These are phyloP conservation scores for Mellivora capensis DNA, from an alignment of 2,113 vertebrate species.

Conservation along the genomic window DNA sequence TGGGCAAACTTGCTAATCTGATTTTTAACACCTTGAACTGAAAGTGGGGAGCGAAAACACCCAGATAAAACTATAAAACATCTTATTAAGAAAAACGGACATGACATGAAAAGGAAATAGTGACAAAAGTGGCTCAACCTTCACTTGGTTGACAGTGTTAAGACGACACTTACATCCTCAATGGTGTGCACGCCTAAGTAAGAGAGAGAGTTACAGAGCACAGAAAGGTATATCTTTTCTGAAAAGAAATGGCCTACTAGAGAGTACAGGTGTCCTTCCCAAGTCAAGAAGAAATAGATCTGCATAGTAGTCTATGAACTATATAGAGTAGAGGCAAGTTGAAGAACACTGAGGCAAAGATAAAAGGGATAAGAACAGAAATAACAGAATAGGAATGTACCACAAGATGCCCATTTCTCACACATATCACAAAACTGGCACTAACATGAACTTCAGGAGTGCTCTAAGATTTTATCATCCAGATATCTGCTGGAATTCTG, in stretches of 20 bases:
- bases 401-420: background rate
- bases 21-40: slow-evolving; percentile 10
- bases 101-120: background rate
- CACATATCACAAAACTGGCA: background rate
- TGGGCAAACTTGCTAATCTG: background rate
- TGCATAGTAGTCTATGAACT: background rate
- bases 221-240: background rate
- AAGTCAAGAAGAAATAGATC: background rate
- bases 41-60: background rate
- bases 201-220: background rate
- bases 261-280: background rate
- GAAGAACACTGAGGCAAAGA: background rate
- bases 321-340: background rate
- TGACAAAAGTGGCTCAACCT: background rate
- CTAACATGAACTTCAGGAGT: background rate
- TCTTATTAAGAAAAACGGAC: background rate
- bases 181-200: background rate
- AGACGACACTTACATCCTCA: background rate
- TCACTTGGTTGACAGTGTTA: background rate
- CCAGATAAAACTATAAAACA: background rate
- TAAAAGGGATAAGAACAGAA: background rate
- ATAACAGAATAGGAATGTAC: background rate
- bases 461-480: background rate
- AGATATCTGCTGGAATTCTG: background rate
- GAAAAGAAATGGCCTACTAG: background rate